Percentiles rank a stretch among this genome's conserved stretches.
phyloP scores from a whole-genome alignment of 2,888 invertebrate genomes.

The Lysandra bellargus region DNA sequence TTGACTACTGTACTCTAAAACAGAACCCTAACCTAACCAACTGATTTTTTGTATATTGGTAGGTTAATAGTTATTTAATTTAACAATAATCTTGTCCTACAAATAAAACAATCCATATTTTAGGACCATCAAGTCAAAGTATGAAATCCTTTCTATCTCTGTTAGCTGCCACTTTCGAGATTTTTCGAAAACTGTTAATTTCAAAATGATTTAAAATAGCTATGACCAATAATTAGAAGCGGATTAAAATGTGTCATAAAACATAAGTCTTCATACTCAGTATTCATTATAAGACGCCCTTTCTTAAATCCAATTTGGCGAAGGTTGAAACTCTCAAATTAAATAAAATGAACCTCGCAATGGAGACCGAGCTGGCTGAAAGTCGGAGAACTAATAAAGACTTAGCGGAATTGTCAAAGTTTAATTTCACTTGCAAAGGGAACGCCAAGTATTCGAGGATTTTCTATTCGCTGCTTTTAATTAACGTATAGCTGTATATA shows the following conservation, averaged over 20 bases:
- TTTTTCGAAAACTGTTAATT: no score
- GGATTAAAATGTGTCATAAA: neutral
- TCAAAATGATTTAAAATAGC: no score
- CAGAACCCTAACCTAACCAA: no score
- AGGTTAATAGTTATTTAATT: no score
- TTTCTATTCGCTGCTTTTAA: slow-evolving; percentile 20
- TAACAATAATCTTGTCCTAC: no score
- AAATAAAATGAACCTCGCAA: slow-evolving; percentile 22
- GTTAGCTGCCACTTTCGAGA: no score
- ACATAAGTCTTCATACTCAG: neutral
- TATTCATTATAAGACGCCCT: neutral
- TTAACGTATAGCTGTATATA: slow-evolving; percentile 11
- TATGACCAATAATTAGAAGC: neutral
- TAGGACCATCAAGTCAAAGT: no score
- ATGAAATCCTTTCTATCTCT: no score
- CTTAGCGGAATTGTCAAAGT: slow-evolving; percentile 30
- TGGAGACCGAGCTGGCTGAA: slow-evolving; percentile 3
- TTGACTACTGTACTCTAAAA: no score
- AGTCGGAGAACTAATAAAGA: slow-evolving; percentile 21
- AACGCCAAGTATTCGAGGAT: slow-evolving; percentile 13
- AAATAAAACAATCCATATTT: no score
- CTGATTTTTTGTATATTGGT: no score
- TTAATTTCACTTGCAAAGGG: slow-evolving; percentile 28
- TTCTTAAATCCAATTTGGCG: slow-evolving; percentile 8
- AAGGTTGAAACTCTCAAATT: slow-evolving; percentile 28